Percentiles rank a stretch among this genome's conserved stretches.
These are phyloP conservation scores for Gobionotothen gibberifrons DNA, from an alignment of 2,797 vertebrate genomes.

Conservation along the genomic window DNA sequence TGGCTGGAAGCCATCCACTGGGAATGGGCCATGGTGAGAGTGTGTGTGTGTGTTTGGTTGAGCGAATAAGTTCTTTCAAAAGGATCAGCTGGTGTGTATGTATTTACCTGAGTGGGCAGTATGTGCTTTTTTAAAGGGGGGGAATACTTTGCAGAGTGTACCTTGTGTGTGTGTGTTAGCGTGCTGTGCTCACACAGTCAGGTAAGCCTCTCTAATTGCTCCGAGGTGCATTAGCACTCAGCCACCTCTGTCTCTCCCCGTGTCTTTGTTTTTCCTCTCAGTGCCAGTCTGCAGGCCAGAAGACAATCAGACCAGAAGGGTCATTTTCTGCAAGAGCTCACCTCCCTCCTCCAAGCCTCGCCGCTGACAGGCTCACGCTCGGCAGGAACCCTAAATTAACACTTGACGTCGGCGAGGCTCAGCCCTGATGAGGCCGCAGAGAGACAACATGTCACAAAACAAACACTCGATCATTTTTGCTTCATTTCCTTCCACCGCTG, in stretches of 20 bases:
- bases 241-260: slow-evolving; percentile 52
- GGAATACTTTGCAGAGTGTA: slow-evolving; percentile 59
- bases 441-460: slow-evolving; percentile 89
- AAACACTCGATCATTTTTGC: slow-evolving; percentile 92
- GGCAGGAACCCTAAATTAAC: slow-evolving; percentile 92
- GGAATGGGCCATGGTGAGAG: slow-evolving; percentile 41
- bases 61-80: slow-evolving; percentile 44
- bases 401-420: slow-evolving; percentile 87
- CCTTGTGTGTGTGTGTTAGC: slow-evolving; percentile 59
- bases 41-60: slow-evolving; percentile 38
- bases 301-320: slow-evolving; percentile 93
- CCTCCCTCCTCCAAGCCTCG: slow-evolving; percentile 86
- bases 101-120: slow-evolving; percentile 52
- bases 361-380: slow-evolving; percentile 84
- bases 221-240: slow-evolving; percentile 84
- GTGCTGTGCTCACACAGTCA: slow-evolving; percentile 76
- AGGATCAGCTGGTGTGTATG: slow-evolving; percentile 60
- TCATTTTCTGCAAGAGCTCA: slow-evolving; percentile 94
- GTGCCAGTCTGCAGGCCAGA: slow-evolving; percentile 84
- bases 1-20: slow-evolving; percentile 62
- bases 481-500: slow-evolving; percentile 87
- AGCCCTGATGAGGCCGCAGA: slow-evolving; percentile 85
- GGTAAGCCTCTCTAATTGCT: slow-evolving; percentile 84
- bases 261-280: slow-evolving; percentile 85
- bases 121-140: slow-evolving; percentile 23